These are phyloP conservation scores for Nesometra sesokonis DNA, from an alignment of 35 echinoderm and acorn worm genomes.

Conservation along the genomic window DNA sequence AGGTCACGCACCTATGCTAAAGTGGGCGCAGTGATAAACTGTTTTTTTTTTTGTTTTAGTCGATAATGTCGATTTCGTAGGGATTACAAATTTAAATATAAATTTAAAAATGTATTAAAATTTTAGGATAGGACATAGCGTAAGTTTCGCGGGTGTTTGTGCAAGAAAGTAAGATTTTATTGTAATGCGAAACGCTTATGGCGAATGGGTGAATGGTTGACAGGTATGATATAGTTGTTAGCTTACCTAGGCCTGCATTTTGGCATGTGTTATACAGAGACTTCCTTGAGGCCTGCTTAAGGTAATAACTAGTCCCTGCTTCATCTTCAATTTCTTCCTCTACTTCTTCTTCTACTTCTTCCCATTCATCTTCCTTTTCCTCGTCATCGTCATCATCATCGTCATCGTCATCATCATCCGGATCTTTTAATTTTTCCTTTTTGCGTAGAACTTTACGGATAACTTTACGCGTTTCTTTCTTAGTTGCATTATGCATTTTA, in stretches of 20 bases:
- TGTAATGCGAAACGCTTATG: no score
- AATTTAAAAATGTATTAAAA: no score
- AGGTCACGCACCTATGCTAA: no score
- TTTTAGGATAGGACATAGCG: no score
- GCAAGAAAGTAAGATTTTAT: no score
- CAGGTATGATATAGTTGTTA: not conserved
- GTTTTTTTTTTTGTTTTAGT: no score
- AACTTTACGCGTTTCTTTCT: constrained; percentile 44
- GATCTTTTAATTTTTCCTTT: constrained; percentile 33
- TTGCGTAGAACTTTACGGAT: constrained; percentile 28
- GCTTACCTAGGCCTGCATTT: constrained; percentile 82
- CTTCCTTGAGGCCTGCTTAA: constrained; percentile 88
- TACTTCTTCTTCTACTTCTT: constrained; percentile 51
- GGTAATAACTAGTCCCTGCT: constrained; percentile 69
- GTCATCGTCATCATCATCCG: constrained; percentile 30
- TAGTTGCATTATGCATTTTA: constrained; percentile 67
- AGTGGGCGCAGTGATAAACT: no score
- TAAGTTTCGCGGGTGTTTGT: no score
- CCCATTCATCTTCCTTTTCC: constrained; percentile 47
- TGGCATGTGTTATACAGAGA: constrained; percentile 85
- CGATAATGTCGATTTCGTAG: no score
- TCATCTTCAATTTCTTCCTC: constrained; percentile 48
- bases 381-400: constrained; percentile 30
- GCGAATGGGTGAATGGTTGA: no score
- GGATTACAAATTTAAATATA: no score